Base-by-base conservation (phyloP, 1,140 invertebrate genomes). In the Orius insidiosus region DNA sequence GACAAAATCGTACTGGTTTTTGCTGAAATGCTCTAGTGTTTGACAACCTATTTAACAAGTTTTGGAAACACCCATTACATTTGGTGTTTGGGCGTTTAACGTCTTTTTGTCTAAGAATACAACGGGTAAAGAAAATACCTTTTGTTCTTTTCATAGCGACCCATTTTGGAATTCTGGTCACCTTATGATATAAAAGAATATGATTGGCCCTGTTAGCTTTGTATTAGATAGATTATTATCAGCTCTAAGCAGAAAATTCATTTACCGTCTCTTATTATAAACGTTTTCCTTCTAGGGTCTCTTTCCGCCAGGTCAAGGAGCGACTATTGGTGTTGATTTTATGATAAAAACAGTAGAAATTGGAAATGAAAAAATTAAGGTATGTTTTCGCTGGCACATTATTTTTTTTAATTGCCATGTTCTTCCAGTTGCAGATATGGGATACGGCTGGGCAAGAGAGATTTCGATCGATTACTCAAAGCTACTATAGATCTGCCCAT, bases 311-410 rank as follows among this genome's bases (percentile, higher is more conserved):
- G 89, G 90, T 33, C 94, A 98, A 72, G 94, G 94, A 46, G 94
- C 92, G 49, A 98, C 95, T 2, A 98, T 98, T 56, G 95, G 95
- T 47, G 95, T 98, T 9, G 95, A 98, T 72, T 98, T 98, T 62
- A 97, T 96, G 78, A 98, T 98, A 58, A 97, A 98, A 69, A 98
- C 93, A 48, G 81, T 98, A 7, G 86, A 94, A 69, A 85, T 98
- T 48, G 93, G 98, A 63, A 92, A 92, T 60, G 94, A 97, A 69
- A 88, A 93, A 78, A 84, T 98, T 41, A 98, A 98, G 77, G 88
- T 94, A 72, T 16, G 24, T 24, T 24, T n/a, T n/a, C n/a, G n/a
- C n/a, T n/a, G n/a, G n/a, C n/a, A n/a, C n/a, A n/a, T 14, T 45
- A 43, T 31, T 38, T 39, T 35, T 30, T 46, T 18, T 39, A 44